Base-by-base conservation (phyloP, 53 echinoderm and acorn worm genomes). In the Holothuria leucospilota region DNA sequence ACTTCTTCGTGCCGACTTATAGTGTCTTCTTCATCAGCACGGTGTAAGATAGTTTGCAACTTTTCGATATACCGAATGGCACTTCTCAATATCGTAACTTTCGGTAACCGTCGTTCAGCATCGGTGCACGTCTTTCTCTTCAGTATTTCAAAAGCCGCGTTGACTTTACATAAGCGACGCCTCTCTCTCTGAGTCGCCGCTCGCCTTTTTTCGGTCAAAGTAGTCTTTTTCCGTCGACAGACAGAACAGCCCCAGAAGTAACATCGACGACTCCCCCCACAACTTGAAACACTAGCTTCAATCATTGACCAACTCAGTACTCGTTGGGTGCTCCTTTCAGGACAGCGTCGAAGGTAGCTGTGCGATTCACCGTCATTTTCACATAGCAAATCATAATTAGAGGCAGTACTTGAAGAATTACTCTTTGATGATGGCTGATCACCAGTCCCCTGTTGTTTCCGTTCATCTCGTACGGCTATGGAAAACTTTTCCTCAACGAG, bases 51-150 rank as follows among this genome's bases (percentile, higher is more conserved):
- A 79, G 90, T 82, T 80, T 96, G 96, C 29, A 96, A 74, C 72
- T 90, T 86, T 51, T 96, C 96, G 68, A 96, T 96, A 64, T 96
- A 96, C 72, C 90, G 92, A 29, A 96, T 96, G 49, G 96, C 96
- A 85, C 92, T 94, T 71, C 96, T 80, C 21, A 96, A 75, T 39
- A 96, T 96, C 21, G 89, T 92, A 61, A 94, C 94, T 86, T 94
- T 94, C 60, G 94, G 94, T 70, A 94, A 89, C 78, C 94, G 82
- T 62, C 59, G 80, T 46, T 94, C 94, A 4, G 96, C 92, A 71
- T 93, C 94, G 16, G 92, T 84, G 75, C 96, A 96, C 15, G 96
- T 94, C 42, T 92, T 81, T 64, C 88, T 84, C 38, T 96, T 96
- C 51, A 96, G 81, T 3, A 94, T 77, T 71, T 96, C 96, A 82